Evolutionary conservation across 2,797 vertebrate species (phyloP).

Genomic region (Leucoraja ocellata): DNA sequence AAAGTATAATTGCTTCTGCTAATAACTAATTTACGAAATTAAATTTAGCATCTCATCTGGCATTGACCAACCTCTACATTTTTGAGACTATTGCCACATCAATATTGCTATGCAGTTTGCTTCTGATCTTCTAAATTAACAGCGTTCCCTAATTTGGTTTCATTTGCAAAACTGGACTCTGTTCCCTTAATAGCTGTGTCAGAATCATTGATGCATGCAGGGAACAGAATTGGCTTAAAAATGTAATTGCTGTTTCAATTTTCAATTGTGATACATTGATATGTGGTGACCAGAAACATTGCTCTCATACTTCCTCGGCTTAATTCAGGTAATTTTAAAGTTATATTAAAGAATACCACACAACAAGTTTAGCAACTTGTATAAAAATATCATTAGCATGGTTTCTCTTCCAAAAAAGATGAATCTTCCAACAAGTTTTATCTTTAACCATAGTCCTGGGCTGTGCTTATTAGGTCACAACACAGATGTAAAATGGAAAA

Average conservation of each 20-base stretch:
- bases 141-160: neutral
- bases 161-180: neutral
- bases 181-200: neutral
- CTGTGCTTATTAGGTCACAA: neutral
- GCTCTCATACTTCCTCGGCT: neutral
- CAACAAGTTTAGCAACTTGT: neutral
- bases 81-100: neutral
- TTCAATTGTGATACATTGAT: neutral
- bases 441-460: neutral
- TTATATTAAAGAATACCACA: neutral
- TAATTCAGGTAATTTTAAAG: neutral
- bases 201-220: neutral
- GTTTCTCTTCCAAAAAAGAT: neutral
- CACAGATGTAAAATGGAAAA: neutral
- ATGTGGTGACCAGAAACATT: neutral
- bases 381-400: neutral
- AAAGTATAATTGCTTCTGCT: neutral
- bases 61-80: neutral
- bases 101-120: neutral
- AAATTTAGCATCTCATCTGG: neutral
- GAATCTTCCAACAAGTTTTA: no score
- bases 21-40: neutral
- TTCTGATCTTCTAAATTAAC: neutral
- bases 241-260: neutral
- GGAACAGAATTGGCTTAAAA: neutral